Evolutionary conservation across 2,888 invertebrate genomes (phyloP), one percentile per base, ranked within the genome.

Genomic region (Lithosia quadra): DNA sequence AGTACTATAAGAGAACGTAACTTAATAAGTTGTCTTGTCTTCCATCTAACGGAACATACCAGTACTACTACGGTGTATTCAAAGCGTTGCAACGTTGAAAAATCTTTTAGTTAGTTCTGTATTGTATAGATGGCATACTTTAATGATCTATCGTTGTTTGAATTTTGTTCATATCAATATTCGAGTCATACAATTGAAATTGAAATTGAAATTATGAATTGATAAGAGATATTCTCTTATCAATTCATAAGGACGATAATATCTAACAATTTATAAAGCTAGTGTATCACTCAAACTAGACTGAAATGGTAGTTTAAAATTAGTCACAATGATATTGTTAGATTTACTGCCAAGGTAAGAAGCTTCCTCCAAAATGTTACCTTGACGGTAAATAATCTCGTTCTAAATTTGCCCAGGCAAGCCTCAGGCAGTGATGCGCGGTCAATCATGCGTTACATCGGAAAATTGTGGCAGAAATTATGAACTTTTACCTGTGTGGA

Each of bases 291-390:
- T 43, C 18, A 43, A 18, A 43, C 18, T 43, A 43, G 18, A 18
- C 7, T 43, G 43, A 43, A 43, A 43, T 18, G 18, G 43, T 8
- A 18, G 15, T 49, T 49, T 49, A 9, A 49, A 49, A 49, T 49
- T n/a, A n/a, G 49, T 49, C 49, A 49, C 49, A n/a, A 49, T 49
- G 49, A 49, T 49, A 49, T 49, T 49, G 9, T 49, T 49, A 49
- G n/a, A 49, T 49, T 43, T 49, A 49, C 2, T n/a, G n/a, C 49
- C n/a, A 49, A 49, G n/a, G 18, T 24, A 56, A 13, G 22, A 4
- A 56, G 69, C 61, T 22, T 60, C 63, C 28, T 63, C 61, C 65
- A 67, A 49, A 49, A 49, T 49, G n/a, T 49, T 49, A 49, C 49
- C n/a, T 49, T 49, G 49, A 49, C 49, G n/a, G n/a, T 49, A n/a